Evolutionary conservation across 2,797 vertebrate species (phyloP).

Genomic region (Podarcis siculus): DNA sequence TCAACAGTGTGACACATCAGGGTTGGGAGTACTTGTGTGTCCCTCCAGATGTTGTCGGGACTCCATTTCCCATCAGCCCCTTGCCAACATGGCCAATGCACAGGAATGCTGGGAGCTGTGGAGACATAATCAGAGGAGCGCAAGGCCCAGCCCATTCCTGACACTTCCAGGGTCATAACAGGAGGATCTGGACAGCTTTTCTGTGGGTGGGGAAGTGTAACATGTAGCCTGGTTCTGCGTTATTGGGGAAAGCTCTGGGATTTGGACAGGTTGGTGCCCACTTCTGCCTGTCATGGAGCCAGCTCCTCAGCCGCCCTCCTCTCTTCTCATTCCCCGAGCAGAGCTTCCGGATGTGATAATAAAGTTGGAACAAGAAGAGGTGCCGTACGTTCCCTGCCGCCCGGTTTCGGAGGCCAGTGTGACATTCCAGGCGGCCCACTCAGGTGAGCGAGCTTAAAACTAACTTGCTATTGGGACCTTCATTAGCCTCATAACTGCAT

Average conservation of each 20-base stretch:
- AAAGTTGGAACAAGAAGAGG: slow-evolving; percentile 28
- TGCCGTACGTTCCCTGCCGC: background rate
- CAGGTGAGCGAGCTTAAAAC: slow-evolving; percentile 1
- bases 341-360: slow-evolving; percentile 38
- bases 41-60: background rate
- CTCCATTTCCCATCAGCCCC: background rate
- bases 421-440: background rate
- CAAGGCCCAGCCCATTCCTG: background rate
- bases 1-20: background rate
- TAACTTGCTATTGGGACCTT: background rate
- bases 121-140: background rate
- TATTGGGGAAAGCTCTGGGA: background rate
- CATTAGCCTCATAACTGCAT: background rate
- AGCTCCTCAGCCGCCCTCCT: background rate
- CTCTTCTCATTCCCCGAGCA: background rate
- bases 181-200: background rate
- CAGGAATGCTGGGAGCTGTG: background rate
- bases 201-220: background rate
- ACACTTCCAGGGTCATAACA: background rate
- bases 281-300: background rate
- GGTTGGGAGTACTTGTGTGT: background rate
- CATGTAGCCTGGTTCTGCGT: background rate
- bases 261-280: background rate
- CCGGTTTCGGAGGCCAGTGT: background rate
- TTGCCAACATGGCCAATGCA: background rate